A percentile compares a stretch with the other conserved stretches of the same genome.
phyloP scores from a whole-genome alignment of 2,113 vertebrate genomes.

The Peromyscus leucopus region DNA sequence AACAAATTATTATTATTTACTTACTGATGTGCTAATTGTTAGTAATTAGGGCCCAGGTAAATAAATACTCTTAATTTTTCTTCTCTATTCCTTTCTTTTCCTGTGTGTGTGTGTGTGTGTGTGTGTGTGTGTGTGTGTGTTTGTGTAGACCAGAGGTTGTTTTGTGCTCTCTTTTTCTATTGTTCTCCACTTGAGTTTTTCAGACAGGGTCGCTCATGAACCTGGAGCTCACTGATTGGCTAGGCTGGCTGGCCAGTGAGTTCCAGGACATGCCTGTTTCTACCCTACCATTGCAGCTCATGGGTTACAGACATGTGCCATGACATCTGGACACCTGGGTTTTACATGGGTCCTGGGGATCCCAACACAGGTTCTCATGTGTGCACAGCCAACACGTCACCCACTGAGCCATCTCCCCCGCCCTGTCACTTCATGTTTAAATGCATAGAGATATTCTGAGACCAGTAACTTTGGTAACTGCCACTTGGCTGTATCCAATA shows the following conservation, averaged over 20 bases:
- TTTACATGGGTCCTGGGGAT: not conserved
- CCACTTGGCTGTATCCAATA: not conserved
- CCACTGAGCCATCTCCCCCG: no score
- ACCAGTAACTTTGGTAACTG: not conserved
- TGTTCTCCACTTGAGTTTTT: not conserved
- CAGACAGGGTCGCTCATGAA: not conserved
- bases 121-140: not conserved
- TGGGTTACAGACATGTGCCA: not conserved
- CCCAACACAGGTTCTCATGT: not conserved
- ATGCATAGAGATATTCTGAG: not conserved
- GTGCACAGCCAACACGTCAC: not conserved
- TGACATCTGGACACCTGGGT: not conserved
- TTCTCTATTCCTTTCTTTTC: not conserved
- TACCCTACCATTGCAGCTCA: not conserved
- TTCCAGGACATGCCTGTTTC: not conserved
- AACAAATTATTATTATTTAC: slow-evolving; percentile 17
- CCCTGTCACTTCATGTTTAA: slow-evolving; percentile 2
- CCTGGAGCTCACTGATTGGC: not conserved
- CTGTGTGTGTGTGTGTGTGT: not conserved
- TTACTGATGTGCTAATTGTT: slow-evolving; percentile 28
- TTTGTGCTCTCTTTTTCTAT: not conserved
- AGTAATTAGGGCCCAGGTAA: not conserved
- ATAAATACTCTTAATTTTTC: not conserved
- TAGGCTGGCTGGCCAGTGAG: not conserved
- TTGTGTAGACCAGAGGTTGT: no score